A percentile compares a stretch with the other conserved stretches of the same genome.
Evolutionary conservation across 2,797 vertebrate genomes (phyloP).

Genomic region (Echiichthys vipera): DNA sequence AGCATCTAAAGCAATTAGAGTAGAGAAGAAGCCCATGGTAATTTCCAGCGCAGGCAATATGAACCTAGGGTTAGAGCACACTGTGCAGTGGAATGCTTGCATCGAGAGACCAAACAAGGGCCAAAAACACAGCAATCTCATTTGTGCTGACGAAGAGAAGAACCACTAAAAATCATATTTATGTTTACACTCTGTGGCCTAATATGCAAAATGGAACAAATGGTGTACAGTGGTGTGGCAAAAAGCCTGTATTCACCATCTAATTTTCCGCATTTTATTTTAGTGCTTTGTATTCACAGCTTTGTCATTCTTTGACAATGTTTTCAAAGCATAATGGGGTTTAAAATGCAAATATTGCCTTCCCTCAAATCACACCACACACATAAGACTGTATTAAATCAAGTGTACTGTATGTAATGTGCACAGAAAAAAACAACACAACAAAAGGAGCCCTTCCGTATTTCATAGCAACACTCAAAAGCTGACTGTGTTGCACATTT

Average conservation of each 20-base stretch:
- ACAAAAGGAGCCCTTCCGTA: slow-evolving; percentile 15
- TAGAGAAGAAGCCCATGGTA: slow-evolving; percentile 68
- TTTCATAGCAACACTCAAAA: slow-evolving; percentile 3
- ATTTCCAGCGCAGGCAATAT: slow-evolving; percentile 66
- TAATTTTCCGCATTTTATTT: slow-evolving; percentile 17
- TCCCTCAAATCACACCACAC: slow-evolving; percentile 14
- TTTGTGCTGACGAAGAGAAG: slow-evolving; percentile 29
- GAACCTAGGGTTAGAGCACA: slow-evolving; percentile 66
- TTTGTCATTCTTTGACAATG: slow-evolving; percentile 37
- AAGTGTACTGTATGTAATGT: background rate
- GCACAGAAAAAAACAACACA: background rate
- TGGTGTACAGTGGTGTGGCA: slow-evolving; percentile 4
- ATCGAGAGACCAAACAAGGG: slow-evolving; percentile 33
- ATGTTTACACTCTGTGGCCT: slow-evolving; percentile 18
- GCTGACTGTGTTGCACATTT: slow-evolving; percentile 2
- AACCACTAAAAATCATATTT: slow-evolving; percentile 28
- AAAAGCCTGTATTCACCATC: slow-evolving; percentile 1
- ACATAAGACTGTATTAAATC: slow-evolving; percentile 30
- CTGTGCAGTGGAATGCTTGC: slow-evolving; percentile 35
- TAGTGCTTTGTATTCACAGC: slow-evolving; percentile 24
- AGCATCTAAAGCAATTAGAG: slow-evolving; percentile 84
- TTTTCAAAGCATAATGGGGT: slow-evolving; percentile 32
- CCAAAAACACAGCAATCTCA: slow-evolving; percentile 34
- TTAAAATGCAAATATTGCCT: slow-evolving; percentile 22
- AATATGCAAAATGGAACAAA: slow-evolving; percentile 24